Evolutionary conservation across 2,113 vertebrate genomes (phyloP), one percentile per base, ranked within the genome.

Genomic region (Pseudorectes ferrugineus): DNA sequence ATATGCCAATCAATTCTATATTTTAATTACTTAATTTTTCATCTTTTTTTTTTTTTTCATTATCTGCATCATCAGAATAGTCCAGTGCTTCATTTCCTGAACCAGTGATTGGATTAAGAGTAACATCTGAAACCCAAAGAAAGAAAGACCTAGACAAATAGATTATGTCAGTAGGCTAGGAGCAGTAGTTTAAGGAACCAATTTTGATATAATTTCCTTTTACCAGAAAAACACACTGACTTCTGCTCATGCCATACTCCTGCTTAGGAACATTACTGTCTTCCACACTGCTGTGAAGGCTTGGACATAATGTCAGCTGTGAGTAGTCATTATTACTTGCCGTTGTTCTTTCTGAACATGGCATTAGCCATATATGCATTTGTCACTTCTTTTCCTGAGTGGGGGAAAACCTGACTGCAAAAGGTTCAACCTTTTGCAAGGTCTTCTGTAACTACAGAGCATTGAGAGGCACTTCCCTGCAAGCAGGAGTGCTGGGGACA

Each of bases 1-100:
- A 77, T 91, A 63, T 84, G 68, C 12, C 0, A 0, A 61, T 52
- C 24, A 76, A 9, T 38, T 91, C 33, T 45, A 51, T 10, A 38
- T 85, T 89, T 86, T 83, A 83, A 63, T 83, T 58, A 38, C 45
- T 59, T 68, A 25, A 46, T 77, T 92, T 87, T 84, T 93, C 58
- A 73, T 55, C 4, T 43, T 40, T 5, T 2, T 67, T 79, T 89
- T 42, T 67, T 42, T 67, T 76, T 55, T 67, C 24, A 55, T 8
- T 18, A 9, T 35, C 35, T 73, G 16, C 31, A 46, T 40, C 12
- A 46, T 71, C 35, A 79, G 43, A 59, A 62, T 31, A 72, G 33
- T 62, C 43, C 29, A 28, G 24, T 59, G n/a, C 36, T 80, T 89
- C 13, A 51, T 59, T 84, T 89, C 54, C 63, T 84, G 33, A 68